Base-by-base conservation (phyloP, 2,113 vertebrate genomes). In the Corythaeola cristata region DNA sequence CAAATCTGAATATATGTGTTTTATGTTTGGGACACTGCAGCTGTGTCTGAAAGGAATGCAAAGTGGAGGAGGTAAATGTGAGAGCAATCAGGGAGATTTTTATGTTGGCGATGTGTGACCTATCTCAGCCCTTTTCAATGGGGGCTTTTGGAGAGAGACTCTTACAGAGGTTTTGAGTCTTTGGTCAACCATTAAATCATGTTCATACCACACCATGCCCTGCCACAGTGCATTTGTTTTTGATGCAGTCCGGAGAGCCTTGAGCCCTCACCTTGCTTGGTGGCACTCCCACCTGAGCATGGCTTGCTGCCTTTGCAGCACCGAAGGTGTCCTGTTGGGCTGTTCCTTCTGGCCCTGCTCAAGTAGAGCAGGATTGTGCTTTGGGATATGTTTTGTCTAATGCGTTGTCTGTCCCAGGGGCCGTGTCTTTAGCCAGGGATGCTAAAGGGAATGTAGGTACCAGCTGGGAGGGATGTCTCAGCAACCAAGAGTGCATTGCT, bases 1-100 rank as follows among this genome's bases (percentile, higher is more conserved):
- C 39, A 95, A 66, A 93, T 85, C 52, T 92, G 88, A 89, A 86
- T 90, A 20, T n/a, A n/a, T 30, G 32, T 89, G 44, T 41, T 32
- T 86, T 81, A 24, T 92, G 33, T 67, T 62, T 94, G 27, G 76
- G 35, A 11, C 45, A 60, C 59, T 32, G 32, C 58, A 77, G 58
- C 41, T 58, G 47, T 74, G 45, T 45, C 67, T 93, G 60, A 66
- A 81, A 66, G 39, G 59, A 85, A 64, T 32, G 17, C 68, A 49
- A 75, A 53, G 37, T 21, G 14, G 27, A 85, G 49, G 28, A 88
- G 53, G 30, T 37, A 68, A 52, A 53, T 5, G 17, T 39, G 49
- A 37, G 67, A 79, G 62, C 32, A 35, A 44, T 41, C 3, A 7
- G 30, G 33, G 37, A 27, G 37, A 30, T 24, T 39, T 78, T 63